Conservation (phyloP, 1,140 invertebrate species). For the Drosophila eugracilis region DNA sequence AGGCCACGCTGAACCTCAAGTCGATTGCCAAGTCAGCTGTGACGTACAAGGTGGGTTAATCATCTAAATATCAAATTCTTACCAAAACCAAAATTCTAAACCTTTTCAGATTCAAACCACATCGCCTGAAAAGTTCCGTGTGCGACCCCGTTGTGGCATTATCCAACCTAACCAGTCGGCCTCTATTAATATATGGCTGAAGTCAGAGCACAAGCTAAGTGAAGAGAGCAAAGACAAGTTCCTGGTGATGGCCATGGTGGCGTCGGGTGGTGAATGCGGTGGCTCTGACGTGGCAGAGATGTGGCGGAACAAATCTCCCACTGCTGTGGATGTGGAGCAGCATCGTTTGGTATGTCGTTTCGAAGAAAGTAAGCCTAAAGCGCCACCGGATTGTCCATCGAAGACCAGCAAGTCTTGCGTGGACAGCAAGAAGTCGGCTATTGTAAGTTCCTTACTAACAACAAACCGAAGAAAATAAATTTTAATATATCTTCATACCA, state of each 20-base stretch:
- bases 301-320: constrained; percentile 54
- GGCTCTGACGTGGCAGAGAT: constrained; percentile 50
- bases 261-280: constrained; percentile 8
- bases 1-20: constrained; percentile 54
- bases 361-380: constrained; percentile 2
- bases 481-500: not conserved
- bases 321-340: constrained; percentile 60
- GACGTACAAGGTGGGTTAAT: constrained; percentile 61
- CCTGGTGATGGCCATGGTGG: constrained; percentile 70
- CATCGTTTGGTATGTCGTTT: constrained; percentile 70
- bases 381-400: not conserved
- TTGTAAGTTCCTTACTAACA: not conserved
- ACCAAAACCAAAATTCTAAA: constrained; percentile 74
- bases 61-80: not conserved
- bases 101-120: constrained; percentile 77
- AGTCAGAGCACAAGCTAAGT: constrained; percentile 63
- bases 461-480: not conserved
- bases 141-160: constrained; percentile 92
- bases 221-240: constrained; percentile 74
- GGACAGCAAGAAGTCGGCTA: not conserved
- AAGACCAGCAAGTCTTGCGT: constrained; percentile 1
- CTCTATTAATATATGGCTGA: constrained; percentile 74
- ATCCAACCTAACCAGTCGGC: constrained; percentile 86
- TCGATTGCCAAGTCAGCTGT: constrained; percentile 43
- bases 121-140: constrained; percentile 94